Conservation (phyloP, 1,140 invertebrate genomes). For the Diorhabda sublineata region DNA sequence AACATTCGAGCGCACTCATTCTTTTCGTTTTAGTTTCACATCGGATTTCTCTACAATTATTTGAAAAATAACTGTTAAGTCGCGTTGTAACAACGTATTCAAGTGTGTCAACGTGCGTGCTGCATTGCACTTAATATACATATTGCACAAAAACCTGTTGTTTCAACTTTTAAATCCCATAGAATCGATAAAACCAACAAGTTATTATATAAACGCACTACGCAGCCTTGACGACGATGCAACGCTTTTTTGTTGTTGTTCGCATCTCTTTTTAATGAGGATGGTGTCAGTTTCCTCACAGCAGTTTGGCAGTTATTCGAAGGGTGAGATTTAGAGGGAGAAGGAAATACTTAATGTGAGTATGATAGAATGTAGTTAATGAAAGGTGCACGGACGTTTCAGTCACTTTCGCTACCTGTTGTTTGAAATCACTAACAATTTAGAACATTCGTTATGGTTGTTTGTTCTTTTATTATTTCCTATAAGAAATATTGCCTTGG, state of each 20-base stretch:
- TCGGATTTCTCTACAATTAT: not conserved
- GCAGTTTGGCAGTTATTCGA: not conserved
- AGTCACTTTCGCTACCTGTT: not conserved
- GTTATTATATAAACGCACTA: not conserved
- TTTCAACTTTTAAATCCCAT: not conserved
- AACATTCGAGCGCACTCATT: slow-evolving; percentile 2
- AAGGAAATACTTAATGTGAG: not conserved
- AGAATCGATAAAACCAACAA: not conserved
- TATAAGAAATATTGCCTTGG: not conserved
- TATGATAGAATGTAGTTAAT: not conserved
- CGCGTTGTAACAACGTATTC: not conserved
- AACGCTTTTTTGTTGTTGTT: not conserved
- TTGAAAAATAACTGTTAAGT: not conserved
- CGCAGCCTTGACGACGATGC: not conserved
- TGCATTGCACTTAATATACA: not conserved
- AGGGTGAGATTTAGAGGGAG: not conserved
- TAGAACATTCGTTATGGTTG: not conserved
- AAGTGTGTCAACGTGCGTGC: not conserved
- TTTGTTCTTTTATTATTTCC: not conserved
- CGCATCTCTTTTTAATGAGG: not conserved
- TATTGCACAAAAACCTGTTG: not conserved
- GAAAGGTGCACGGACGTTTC: not conserved
- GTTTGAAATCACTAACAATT: not conserved
- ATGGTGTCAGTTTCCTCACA: not conserved
- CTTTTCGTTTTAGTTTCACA: not conserved